Conservation (phyloP, 2,113 vertebrate species). For the Anser brachyrhynchus region DNA sequence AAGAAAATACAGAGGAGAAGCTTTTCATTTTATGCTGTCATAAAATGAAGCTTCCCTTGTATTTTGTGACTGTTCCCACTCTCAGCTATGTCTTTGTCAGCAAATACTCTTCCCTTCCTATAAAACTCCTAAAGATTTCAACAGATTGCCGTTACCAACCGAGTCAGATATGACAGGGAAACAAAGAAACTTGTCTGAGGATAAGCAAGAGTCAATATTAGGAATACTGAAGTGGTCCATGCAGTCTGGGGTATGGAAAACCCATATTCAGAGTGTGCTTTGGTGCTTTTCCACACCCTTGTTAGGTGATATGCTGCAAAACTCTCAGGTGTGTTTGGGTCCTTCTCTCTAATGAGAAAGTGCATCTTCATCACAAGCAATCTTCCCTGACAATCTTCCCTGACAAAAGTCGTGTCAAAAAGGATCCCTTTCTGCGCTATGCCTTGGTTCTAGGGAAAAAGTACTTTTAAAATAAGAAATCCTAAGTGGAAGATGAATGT, state of each 20-base stretch:
- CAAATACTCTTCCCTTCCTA: background rate
- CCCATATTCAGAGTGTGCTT: background rate
- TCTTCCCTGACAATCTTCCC: background rate
- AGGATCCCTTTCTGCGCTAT: background rate
- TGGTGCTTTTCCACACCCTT: background rate
- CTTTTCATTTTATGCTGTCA: background rate
- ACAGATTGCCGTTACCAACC: background rate
- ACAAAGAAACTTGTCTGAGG: background rate
- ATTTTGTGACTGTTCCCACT: background rate
- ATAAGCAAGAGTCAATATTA: background rate
- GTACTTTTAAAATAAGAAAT: background rate
- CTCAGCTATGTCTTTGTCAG: background rate
- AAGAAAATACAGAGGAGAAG: background rate
- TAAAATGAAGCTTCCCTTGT: background rate
- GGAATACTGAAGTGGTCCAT: background rate
- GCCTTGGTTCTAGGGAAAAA: background rate
- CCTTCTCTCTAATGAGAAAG: background rate
- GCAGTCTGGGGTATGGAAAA: background rate
- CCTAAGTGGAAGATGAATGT: background rate
- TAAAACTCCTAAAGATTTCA: background rate
- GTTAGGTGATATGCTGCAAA: background rate
- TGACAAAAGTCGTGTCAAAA: background rate
- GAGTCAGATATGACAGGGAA: background rate
- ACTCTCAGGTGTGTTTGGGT: background rate
- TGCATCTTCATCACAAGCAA: background rate